These are phyloP conservation scores for Threskiornis aethiopicus DNA, from an alignment of 2,797 vertebrate species.

Conservation along the genomic window DNA sequence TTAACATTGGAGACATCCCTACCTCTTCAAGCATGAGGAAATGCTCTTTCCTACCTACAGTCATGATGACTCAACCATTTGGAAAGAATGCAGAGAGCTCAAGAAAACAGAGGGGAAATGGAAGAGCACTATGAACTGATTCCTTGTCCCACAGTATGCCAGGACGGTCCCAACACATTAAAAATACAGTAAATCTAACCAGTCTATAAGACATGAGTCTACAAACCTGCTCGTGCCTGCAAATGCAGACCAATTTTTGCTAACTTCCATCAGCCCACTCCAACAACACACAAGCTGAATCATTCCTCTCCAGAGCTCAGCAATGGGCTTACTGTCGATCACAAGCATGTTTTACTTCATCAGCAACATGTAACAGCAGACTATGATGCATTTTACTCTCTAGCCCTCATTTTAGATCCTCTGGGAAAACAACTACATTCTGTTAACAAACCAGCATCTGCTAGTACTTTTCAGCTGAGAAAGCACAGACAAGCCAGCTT, in stretches of 20 bases:
- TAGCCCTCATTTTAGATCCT: neutral
- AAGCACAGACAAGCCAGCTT: neutral
- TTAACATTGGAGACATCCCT: neutral
- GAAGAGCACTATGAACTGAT: neutral
- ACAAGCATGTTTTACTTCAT: neutral
- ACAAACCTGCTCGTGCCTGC: neutral
- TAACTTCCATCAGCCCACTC: neutral
- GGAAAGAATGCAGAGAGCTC: neutral
- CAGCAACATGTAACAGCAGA: neutral
- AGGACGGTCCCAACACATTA: neutral
- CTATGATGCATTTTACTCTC: neutral
- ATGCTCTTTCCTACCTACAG: neutral
- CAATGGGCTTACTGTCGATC: neutral
- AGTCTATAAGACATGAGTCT: accelerated
- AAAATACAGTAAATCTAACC: no score
- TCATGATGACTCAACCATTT: neutral
- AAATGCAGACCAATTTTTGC: neutral
- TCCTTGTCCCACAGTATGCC: neutral
- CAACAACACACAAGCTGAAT: accelerated
- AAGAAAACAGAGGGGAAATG: neutral
- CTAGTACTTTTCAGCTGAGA: neutral
- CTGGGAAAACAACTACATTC: neutral
- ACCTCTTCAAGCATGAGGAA: neutral
- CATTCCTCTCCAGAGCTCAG: neutral
- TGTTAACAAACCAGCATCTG: neutral